Evolutionary conservation across 2,797 vertebrate genomes (phyloP).

Genomic region (Micrastur ruficollis): DNA sequence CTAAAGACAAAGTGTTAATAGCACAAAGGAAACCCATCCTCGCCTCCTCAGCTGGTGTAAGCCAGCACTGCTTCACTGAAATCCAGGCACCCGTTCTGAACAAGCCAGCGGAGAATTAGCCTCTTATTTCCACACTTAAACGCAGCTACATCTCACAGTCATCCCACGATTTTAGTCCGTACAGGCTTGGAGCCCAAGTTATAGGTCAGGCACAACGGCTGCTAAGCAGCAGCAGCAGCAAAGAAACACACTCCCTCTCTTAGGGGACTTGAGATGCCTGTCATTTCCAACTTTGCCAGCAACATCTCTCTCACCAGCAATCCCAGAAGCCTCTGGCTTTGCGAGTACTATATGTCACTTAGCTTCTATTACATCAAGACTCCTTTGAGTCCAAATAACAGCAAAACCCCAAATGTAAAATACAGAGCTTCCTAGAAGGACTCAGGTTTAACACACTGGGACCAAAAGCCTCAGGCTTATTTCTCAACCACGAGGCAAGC

Average conservation of each 20-base stretch:
- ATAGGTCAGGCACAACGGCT: background rate
- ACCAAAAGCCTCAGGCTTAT: background rate
- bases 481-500: background rate
- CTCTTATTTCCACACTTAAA: background rate
- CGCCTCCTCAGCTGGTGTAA: background rate
- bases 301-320: background rate
- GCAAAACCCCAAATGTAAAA: background rate
- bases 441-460: background rate
- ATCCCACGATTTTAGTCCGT: fast-evolving
- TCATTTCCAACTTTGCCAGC: background rate
- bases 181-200: background rate
- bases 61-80: background rate
- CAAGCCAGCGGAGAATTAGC: background rate
- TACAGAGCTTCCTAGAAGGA: background rate
- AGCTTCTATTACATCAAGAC: background rate
- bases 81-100: fast-evolving
- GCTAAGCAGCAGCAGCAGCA: background rate
- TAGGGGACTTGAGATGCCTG: fast-evolving
- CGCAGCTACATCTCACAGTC: background rate
- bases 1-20: background rate
- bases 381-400: background rate
- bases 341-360: too few relatives aligned
- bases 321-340: background rate
- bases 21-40: background rate
- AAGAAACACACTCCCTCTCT: too few relatives aligned